phyloP scores from a whole-genome alignment of 1,140 invertebrate species.

The Orchestia grillus region DNA sequence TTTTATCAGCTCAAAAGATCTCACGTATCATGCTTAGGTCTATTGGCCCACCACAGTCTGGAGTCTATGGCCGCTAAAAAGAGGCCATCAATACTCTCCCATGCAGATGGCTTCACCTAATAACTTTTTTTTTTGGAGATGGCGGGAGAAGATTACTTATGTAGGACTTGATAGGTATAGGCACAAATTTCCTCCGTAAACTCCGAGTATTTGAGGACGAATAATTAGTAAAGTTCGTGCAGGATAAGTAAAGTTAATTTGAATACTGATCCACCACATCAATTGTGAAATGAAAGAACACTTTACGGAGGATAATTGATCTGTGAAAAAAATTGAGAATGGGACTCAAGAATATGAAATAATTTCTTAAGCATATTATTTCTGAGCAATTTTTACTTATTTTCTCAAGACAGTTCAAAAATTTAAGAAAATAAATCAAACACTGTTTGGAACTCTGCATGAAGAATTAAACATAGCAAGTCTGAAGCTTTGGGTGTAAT shows the following conservation, averaged over 20 bases:
- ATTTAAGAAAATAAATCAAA: neutral
- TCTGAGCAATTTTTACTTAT: neutral
- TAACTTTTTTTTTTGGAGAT: neutral
- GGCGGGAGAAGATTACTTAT: neutral
- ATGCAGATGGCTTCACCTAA: neutral
- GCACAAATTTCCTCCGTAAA: neutral
- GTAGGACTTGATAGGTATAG: neutral
- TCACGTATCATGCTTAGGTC: neutral
- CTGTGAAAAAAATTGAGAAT: neutral
- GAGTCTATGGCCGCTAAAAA: neutral
- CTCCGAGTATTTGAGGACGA: neutral
- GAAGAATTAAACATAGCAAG: neutral
- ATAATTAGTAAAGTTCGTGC: neutral
- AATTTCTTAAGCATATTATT: neutral
- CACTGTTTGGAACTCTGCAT: neutral
- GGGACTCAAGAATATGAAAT: no score
- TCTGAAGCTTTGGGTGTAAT: neutral
- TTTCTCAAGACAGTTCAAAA: neutral
- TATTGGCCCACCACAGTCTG: neutral
- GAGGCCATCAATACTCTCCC: neutral
- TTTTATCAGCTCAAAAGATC: slow-evolving; percentile 12
- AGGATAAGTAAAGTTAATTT: neutral
- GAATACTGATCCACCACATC: neutral
- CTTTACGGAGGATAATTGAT: neutral
- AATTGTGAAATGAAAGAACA: neutral